A percentile compares a stretch with the other conserved stretches of the same genome.
Conservation (phyloP, 2,797 vertebrate species). For the Meriones psammophilus region DNA sequence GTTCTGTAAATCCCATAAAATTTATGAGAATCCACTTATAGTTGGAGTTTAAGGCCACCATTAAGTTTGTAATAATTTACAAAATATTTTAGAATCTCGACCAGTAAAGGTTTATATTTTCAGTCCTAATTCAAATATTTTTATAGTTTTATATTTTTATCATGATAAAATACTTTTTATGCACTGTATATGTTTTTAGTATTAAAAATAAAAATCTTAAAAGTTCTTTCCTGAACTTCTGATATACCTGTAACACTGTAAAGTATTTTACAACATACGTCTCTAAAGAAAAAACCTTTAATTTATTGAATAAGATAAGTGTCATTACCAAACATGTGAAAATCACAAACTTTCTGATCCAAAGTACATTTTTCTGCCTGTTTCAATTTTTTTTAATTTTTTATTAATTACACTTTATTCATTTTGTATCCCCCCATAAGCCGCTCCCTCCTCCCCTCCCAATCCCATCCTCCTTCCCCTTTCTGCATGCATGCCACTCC, state of each 20-base stretch:
- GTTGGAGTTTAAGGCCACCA: background rate
- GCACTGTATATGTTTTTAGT: background rate
- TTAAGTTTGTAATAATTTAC: background rate
- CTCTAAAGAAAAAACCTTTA: background rate
- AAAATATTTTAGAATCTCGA: background rate
- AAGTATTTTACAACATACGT: background rate
- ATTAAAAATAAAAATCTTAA: background rate
- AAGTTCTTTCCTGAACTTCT: background rate
- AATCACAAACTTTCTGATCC: slow-evolving; percentile 1
- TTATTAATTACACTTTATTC: too few species aligned
- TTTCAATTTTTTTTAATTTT: background rate
- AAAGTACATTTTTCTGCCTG: background rate
- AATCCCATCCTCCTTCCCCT: too few species aligned
- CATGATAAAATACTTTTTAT: background rate
- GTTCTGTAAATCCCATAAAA: background rate
- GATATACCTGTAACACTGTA: background rate
- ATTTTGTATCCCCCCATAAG: too few species aligned
- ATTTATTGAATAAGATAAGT: background rate
- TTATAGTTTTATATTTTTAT: background rate
- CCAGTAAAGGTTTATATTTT: background rate
- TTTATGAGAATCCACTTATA: background rate
- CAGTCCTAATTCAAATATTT: background rate
- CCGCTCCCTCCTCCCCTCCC: too few species aligned
- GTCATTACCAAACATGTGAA: background rate
- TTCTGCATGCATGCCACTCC: too few species aligned